Evolutionary conservation across 2,113 vertebrate species (phyloP), one percentile per base, ranked within the genome.

Genomic region (Prionailurus bengalensis): DNA sequence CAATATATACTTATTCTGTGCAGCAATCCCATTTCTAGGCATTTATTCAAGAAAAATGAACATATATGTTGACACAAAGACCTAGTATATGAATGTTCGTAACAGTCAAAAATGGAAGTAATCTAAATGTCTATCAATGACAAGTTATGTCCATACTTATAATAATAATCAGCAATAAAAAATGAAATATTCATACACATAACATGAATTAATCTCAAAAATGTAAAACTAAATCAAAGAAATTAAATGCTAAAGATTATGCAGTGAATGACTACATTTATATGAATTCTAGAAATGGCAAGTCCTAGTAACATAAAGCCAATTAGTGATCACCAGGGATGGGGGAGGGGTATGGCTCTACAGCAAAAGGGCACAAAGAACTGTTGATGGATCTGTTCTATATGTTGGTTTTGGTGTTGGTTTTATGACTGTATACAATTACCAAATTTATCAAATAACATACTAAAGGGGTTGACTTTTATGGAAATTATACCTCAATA

Each of bases 31-130:
- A 81, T 23, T 70, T 39, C 65, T 73, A 70, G 12, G 13, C 65
- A 45, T 82, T 88, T 73, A 71, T 39, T 94, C 27, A 68, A 73
- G 12, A 94, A 89, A 89, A 89, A 89, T 71, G 6, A 94, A 12
- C 39, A 73, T 36, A 39, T n/a, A 55, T n/a, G 3, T 71, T 94
- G 17, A 63, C 65, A 71, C 11, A 63, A 31, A 89, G 31, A 48
- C 39, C 45, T 51, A 63, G 12, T 39, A 73, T 81, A 42, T 71
- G 31, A 51, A 82, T 82, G 14, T 89, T 70, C 39, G 36, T 88
- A 88, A 36, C 7, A 61, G 27, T 27, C 27, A 19, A n/a, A 92
- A 86, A 76, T 53, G 11, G 61, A 93, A 79, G 79, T 76, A 61
- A 81, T 63, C 25, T 45, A 93, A 93, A 63, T 78, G 33, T 53